phyloP scores from a whole-genome alignment of 2,797 vertebrate species.

The Pangasius mekongensis region DNA sequence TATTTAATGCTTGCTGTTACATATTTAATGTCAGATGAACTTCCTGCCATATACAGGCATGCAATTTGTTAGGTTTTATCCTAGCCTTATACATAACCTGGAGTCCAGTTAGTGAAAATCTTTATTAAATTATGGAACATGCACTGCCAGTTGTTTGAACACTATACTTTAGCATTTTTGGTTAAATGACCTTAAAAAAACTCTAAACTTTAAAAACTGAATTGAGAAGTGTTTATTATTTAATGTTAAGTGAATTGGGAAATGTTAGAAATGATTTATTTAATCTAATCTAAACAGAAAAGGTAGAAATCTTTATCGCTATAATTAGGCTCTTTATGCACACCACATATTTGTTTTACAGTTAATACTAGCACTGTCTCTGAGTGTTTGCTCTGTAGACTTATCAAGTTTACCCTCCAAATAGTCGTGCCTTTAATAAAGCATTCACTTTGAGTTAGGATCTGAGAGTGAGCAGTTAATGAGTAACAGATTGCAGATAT shows the following conservation, averaged over 20 bases:
- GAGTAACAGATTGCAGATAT: not conserved
- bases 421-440: not conserved
- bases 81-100: not conserved
- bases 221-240: not conserved
- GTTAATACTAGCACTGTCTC: not conserved
- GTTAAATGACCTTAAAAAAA: not conserved
- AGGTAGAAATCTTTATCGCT: not conserved
- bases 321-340: not conserved
- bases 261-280: not conserved
- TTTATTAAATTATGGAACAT: slow-evolving; percentile 14
- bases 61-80: slow-evolving; percentile 9
- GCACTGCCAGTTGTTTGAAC: not conserved
- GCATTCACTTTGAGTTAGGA: not conserved
- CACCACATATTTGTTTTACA: not conserved
- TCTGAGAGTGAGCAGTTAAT: not conserved
- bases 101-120: slow-evolving; percentile 38
- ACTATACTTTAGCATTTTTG: not conserved
- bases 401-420: not conserved
- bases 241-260: not conserved
- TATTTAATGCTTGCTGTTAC: slow-evolving; percentile 54
- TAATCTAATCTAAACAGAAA: not conserved
- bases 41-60: slow-evolving; percentile 41
- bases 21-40: slow-evolving; percentile 54
- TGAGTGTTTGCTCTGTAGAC: not conserved
- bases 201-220: not conserved